A percentile compares a stretch with the other conserved stretches of the same genome.
phyloP scores from a whole-genome alignment of 2,888 invertebrate species.

The Synanthedon andrenaeformis region DNA sequence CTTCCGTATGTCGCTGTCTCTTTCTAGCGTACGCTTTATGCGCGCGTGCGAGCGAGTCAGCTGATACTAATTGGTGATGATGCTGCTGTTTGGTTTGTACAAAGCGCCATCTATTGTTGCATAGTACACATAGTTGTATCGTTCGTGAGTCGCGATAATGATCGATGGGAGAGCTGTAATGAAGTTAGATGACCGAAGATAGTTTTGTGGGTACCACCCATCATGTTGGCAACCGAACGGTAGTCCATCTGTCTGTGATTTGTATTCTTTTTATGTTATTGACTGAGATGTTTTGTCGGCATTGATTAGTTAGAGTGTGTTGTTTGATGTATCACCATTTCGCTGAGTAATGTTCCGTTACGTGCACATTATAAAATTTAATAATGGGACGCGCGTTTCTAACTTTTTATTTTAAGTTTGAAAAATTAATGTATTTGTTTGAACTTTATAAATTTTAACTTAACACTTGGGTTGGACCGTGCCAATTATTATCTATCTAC shows the following conservation, averaged over 20 bases:
- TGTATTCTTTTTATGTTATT: slow-evolving; percentile 32
- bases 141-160: slow-evolving; percentile 56
- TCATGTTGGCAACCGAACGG: slow-evolving; percentile 43
- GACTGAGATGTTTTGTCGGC: slow-evolving; percentile 30
- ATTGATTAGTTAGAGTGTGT: slow-evolving; percentile 23
- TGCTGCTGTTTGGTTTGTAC: slow-evolving; percentile 55
- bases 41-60: slow-evolving; percentile 20
- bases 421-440: too few species aligned
- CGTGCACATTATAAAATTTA: too few species aligned
- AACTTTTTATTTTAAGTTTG: too few species aligned
- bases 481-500: too few species aligned
- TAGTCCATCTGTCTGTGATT: slow-evolving; percentile 42
- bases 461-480: too few species aligned
- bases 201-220: slow-evolving; percentile 46
- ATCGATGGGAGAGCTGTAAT: slow-evolving; percentile 47
- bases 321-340: background rate
- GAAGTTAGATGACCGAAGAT: slow-evolving; percentile 52
- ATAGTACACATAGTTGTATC: slow-evolving; percentile 58
- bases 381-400: too few species aligned
- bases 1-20: slow-evolving; percentile 18
- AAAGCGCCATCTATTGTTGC: slow-evolving; percentile 67
- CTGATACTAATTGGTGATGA: slow-evolving; percentile 58
- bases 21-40: slow-evolving; percentile 11
- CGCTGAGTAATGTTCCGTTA: background rate
- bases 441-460: too few species aligned